phyloP scores from a whole-genome alignment of 2,888 invertebrate species.

The Luffia ferchaultella region DNA sequence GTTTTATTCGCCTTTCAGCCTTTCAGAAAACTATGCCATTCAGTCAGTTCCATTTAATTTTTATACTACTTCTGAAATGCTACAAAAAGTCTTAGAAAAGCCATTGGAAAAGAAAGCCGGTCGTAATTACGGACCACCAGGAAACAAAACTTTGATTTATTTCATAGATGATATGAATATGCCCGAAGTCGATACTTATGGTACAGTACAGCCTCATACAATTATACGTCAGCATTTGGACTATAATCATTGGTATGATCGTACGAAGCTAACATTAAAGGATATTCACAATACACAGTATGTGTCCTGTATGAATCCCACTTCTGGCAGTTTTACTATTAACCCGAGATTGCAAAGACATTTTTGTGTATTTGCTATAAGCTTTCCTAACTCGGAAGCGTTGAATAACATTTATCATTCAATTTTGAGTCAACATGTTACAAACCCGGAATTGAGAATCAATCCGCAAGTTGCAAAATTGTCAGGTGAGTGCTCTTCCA shows the following conservation, averaged over 20 bases:
- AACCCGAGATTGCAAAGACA: slow-evolving; percentile 93
- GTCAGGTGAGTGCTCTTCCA: slow-evolving; percentile 35
- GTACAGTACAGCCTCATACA: slow-evolving; percentile 96
- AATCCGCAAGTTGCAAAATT: slow-evolving; percentile 72
- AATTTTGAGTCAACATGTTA: slow-evolving; percentile 86
- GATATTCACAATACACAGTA: slow-evolving; percentile 98
- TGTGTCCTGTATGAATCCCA: slow-evolving; percentile 97
- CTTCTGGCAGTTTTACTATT: slow-evolving; percentile 96
- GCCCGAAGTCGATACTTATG: slow-evolving; percentile 91
- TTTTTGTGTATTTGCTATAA: slow-evolving; percentile 88
- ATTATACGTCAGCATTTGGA: slow-evolving; percentile 95
- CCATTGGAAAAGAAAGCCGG: slow-evolving; percentile 97
- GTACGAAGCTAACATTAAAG: slow-evolving; percentile 86
- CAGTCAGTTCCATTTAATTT: slow-evolving; percentile 96
- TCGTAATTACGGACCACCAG: slow-evolving; percentile 94
- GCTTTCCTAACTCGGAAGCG: slow-evolving; percentile 83
- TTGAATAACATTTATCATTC: slow-evolving; percentile 88
- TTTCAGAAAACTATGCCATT: slow-evolving; percentile 87
- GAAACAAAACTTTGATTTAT: slow-evolving; percentile 91
- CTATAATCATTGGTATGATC: slow-evolving; percentile 91
- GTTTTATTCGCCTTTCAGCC: slow-evolving; percentile 28
- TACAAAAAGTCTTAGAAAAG: slow-evolving; percentile 92
- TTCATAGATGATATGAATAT: slow-evolving; percentile 98
- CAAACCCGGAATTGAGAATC: slow-evolving; percentile 84
- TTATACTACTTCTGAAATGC: slow-evolving; percentile 94